A percentile compares a stretch with the other conserved stretches of the same genome.
These are phyloP conservation scores for Venustaconcha ellipsiformis DNA, from an alignment of 1,140 invertebrate genomes.

Conservation along the genomic window DNA sequence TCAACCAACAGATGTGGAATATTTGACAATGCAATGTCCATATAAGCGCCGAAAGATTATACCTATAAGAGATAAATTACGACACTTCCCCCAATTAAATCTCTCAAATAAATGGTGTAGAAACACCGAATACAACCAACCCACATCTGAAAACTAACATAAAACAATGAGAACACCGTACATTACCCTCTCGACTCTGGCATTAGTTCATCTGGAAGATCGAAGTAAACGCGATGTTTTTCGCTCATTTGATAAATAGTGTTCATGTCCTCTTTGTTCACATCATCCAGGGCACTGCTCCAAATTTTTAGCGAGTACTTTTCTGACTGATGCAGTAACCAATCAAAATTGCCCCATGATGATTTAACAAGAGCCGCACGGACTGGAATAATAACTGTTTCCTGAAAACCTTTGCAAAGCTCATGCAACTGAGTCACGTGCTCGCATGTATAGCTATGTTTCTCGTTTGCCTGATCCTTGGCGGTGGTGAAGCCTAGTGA, in stretches of 20 bases:
- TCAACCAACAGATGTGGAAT: too few relatives aligned
- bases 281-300: constrained; percentile 27
- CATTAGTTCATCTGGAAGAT: constrained; percentile 36
- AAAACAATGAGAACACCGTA: too few relatives aligned
- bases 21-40: too few relatives aligned
- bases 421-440: constrained; percentile 80
- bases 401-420: constrained; percentile 33
- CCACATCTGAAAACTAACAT: too few relatives aligned
- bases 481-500: constrained; percentile 90
- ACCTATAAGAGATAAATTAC: too few relatives aligned
- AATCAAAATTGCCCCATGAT: constrained; percentile 39
- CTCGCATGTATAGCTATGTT: constrained; percentile 76
- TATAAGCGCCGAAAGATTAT: too few relatives aligned
- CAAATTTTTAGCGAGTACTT: constrained; percentile 42
- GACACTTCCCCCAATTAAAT: too few relatives aligned
- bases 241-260: constrained; percentile 34
- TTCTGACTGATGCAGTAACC: constrained; percentile 43
- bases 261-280: constrained; percentile 36
- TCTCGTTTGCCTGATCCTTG: constrained; percentile 62
- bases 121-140: too few relatives aligned
- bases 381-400: constrained; percentile 45
- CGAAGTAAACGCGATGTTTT: constrained; percentile 37
- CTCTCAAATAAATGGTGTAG: too few relatives aligned
- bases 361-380: constrained; percentile 35
- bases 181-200: not conserved